Evolutionary conservation across 2,113 vertebrate species (phyloP).

Genomic region (Lethenteron reissneri): DNA sequence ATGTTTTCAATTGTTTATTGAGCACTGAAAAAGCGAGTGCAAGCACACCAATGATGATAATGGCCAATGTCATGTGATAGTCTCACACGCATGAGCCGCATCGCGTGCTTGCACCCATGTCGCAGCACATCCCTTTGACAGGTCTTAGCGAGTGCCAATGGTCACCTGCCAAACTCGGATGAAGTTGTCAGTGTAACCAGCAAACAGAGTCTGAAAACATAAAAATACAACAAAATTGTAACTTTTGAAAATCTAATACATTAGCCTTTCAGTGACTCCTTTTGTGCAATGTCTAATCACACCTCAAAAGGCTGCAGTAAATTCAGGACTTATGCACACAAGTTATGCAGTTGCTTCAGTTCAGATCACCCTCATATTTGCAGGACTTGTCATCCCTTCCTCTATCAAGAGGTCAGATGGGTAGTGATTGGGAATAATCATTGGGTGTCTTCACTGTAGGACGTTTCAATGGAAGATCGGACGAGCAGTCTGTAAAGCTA

Average conservation of each 20-base stretch:
- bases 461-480: too few species aligned
- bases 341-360: background rate
- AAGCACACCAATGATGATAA: too few species aligned
- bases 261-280: background rate
- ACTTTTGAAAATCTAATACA: background rate
- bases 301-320: background rate
- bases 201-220: constrained; percentile 50
- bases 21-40: too few species aligned
- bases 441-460: constrained; percentile 9
- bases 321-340: background rate
- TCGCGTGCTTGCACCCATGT: too few species aligned
- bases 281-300: too few species aligned
- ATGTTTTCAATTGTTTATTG: too few species aligned
- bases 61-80: too few species aligned
- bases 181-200: constrained; percentile 81
- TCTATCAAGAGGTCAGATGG: constrained; percentile 19
- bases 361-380: constrained; percentile 32
- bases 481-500: too few species aligned
- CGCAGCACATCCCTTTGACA: too few species aligned
- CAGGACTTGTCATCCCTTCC: constrained; percentile 30
- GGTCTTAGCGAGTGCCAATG: constrained; percentile 53
- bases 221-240: background rate
- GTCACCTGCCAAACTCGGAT: constrained; percentile 93
- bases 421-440: constrained; percentile 33
- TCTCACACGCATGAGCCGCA: too few species aligned